Evolutionary conservation across 2,888 invertebrate species (phyloP).

Genomic region (Cepaea hortensis): DNA sequence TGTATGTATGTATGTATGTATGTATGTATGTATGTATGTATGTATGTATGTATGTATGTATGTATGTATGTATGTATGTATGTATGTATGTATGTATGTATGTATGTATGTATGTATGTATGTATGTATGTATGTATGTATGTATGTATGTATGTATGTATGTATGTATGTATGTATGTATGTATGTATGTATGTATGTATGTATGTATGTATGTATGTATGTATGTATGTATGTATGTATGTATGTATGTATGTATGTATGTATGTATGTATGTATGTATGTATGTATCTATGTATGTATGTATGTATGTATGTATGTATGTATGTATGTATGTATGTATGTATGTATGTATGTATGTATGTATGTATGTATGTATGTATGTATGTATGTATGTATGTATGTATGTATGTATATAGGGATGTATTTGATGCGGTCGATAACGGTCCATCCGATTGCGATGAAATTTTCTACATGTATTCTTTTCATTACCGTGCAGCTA

Average conservation of each 20-base stretch:
- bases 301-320: slow-evolving; percentile 22
- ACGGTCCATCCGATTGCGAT: no score
- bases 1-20: no score
- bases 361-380: slow-evolving; percentile 22
- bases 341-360: slow-evolving; percentile 20
- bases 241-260: neutral
- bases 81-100: neutral
- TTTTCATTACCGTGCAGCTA: no score
- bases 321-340: neutral
- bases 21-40: no score
- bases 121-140: neutral
- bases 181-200: neutral
- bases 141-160: no score
- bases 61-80: neutral
- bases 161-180: no score
- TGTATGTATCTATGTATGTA: slow-evolving; percentile 1
- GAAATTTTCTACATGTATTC: no score
- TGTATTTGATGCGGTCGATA: no score
- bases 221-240: neutral
- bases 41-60: no score
- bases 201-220: neutral
- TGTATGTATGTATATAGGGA: no score
- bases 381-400: neutral
- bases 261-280: neutral
- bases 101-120: neutral